Base-by-base conservation (phyloP, 2,888 invertebrate genomes). In the Brenthis daphne region DNA sequence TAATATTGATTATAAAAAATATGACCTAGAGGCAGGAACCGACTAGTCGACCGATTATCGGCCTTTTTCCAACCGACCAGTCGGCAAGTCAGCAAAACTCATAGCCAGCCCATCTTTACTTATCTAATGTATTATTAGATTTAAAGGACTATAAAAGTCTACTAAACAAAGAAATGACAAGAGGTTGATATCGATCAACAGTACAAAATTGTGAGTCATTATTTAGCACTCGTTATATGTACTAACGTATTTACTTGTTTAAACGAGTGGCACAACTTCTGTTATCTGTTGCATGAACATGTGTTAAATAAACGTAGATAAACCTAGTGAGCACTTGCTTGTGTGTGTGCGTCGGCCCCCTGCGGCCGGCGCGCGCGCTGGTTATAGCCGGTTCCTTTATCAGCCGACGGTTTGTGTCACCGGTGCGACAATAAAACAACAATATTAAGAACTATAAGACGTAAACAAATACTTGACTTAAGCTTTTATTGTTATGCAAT, bases 351-450 rank as follows among this genome's bases (percentile, higher is more conserved):
- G 73, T 33, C 84, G 90, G 88, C 90, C 89, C 86, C 89, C 90
- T 88, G 90, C 89, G 88, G 89, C 81, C 85, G 85, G 80, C 85
- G 83, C 80, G 81, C 77, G 82, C 82, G 83, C 80, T 79, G 84
- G 89, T 88, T 87, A 67, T 54, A 82, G 76, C 88, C 85, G 84
- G 92, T 87, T 91, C 76, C 58, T 84, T 91, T 91, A 91, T 91
- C 91, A 77, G 73, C 53, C 66, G 73, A 71, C 71, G 73, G 78
- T 82, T 81, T 81, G 82, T 84, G 87, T 82, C 85, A 84, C 83
- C 82, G 80, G 75, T 75, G 80, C 78, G 83, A 81, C 70, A 68
- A 54, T 67, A 61, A 68, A 70, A 68, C 66, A 70, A 64, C 68
- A 70, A 60, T 68, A 73, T 65, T 43, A 57, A 60, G 64, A 70